phyloP scores from a whole-genome alignment of 2,113 vertebrate genomes.

The Colaptes auratus region DNA sequence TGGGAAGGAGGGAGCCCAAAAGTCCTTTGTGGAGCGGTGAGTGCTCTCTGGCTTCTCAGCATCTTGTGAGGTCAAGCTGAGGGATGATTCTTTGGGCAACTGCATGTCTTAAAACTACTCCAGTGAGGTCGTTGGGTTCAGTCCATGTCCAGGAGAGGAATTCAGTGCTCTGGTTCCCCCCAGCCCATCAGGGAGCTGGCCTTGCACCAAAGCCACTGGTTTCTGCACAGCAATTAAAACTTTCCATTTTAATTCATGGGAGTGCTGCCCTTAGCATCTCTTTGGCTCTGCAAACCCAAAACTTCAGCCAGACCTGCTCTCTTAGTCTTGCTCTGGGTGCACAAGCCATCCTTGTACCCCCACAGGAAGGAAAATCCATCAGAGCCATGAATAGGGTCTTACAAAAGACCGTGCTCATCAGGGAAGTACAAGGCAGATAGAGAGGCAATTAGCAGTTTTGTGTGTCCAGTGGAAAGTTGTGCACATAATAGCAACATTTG shows the following conservation, averaged over 20 bases:
- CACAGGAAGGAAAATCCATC: not conserved
- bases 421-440: constrained; percentile 49
- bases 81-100: not conserved
- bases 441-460: not conserved
- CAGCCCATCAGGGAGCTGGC: not conserved
- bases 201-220: not conserved
- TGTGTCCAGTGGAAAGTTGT: constrained; percentile 48
- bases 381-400: constrained; percentile 37
- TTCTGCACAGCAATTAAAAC: not conserved
- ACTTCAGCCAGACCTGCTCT: not conserved
- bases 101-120: not conserved
- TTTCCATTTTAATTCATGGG: not conserved
- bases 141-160: not conserved
- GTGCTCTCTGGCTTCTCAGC: not conserved
- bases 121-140: rapidly evolving
- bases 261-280: not conserved
- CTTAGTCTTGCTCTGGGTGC: not conserved
- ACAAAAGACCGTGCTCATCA: not conserved
- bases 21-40: not conserved
- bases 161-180: not conserved
- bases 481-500: constrained; percentile 38
- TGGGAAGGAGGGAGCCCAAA: no score
- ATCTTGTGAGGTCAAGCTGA: not conserved
- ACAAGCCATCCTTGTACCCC: not conserved
- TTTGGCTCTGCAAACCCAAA: not conserved